Evolutionary conservation across 2,888 invertebrate genomes (phyloP).

Genomic region (Amphipyra tragopoginis): DNA sequence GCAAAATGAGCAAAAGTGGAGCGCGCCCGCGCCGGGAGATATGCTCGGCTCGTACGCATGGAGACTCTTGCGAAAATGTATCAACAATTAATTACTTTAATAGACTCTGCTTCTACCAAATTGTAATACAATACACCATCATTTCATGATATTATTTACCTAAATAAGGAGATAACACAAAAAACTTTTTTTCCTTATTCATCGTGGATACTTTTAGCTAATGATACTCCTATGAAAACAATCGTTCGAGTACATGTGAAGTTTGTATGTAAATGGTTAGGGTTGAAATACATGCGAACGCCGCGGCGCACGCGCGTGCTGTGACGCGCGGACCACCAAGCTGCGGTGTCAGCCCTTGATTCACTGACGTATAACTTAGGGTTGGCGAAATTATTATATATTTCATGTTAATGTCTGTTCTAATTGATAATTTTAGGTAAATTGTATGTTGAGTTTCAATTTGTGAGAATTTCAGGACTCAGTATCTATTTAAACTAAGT

Average conservation of each 20-base stretch:
- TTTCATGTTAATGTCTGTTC: conserved; percentile 1
- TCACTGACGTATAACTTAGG: conserved; percentile 78
- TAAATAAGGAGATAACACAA: neutral
- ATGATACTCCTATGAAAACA: conserved; percentile 49
- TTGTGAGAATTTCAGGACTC: too few relatives aligned
- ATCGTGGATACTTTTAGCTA: conserved; percentile 39
- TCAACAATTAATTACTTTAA: conserved; percentile 53
- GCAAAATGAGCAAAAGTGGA: conserved; percentile 84
- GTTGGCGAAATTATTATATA: conserved; percentile 61
- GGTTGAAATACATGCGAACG: conserved; percentile 82
- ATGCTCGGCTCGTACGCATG: conserved; percentile 55
- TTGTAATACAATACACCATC: too few relatives aligned
- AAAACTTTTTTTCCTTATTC: conserved; percentile 2
- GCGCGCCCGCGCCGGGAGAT: conserved; percentile 49
- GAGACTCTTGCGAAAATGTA: conserved; percentile 39
- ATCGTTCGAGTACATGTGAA: conserved; percentile 43
- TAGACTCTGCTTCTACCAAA: conserved; percentile 25
- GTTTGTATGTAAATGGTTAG: conserved; percentile 81
- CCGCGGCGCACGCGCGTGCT: conserved; percentile 81
- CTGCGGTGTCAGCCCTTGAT: conserved; percentile 86
- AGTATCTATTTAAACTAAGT: too few relatives aligned
- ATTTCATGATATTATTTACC: too few relatives aligned
- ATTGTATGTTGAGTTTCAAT: neutral
- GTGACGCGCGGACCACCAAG: conserved; percentile 87
- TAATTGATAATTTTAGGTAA: neutral